A percentile compares a stretch with the other conserved stretches of the same genome.
Evolutionary conservation across 2,113 vertebrate species (phyloP).

Genomic region (Chaetodon trifascialis): DNA sequence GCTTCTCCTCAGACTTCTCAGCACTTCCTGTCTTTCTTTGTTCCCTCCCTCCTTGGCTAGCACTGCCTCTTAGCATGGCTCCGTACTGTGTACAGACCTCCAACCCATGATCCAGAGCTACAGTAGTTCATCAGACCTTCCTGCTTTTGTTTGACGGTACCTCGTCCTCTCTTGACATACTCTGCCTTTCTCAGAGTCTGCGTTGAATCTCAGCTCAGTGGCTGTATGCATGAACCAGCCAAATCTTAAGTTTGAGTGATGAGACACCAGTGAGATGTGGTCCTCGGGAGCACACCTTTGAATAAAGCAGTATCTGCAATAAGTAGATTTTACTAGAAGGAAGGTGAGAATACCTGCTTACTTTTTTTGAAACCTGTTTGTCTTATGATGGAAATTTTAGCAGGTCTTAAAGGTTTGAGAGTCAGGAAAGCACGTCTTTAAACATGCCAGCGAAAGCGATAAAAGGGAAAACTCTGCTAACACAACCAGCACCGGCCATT

Average conservation of each 20-base stretch:
- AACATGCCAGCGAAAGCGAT: not conserved
- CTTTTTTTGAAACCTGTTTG: too few species aligned
- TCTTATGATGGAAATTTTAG: not conserved
- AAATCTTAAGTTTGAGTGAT: not conserved
- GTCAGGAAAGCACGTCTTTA: not conserved
- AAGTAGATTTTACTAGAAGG: slow-evolving; percentile 23
- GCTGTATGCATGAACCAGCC: slow-evolving; percentile 61
- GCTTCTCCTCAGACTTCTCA: slow-evolving; percentile 37
- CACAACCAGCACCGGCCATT: slow-evolving; percentile 33
- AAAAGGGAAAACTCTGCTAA: slow-evolving; percentile 3
- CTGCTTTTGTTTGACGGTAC: not conserved
- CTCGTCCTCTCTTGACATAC: slow-evolving; percentile 14
- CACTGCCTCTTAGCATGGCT: slow-evolving; percentile 60
- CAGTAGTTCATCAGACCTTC: slow-evolving; percentile 4
- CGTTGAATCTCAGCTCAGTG: slow-evolving; percentile 14
- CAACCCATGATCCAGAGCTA: slow-evolving; percentile 16
- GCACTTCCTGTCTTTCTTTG: slow-evolving; percentile 12
- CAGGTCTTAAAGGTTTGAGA: slow-evolving; percentile 6
- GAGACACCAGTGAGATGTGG: not conserved
- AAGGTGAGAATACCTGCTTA: not conserved
- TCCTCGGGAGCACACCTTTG: slow-evolving; percentile 12
- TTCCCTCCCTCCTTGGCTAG: slow-evolving; percentile 31
- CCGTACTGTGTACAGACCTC: slow-evolving; percentile 4
- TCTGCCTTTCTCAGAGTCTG: slow-evolving; percentile 34
- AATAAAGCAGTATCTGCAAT: slow-evolving; percentile 40